Conservation (phyloP, 2,888 invertebrate species). For the Epicampocera succincta region DNA sequence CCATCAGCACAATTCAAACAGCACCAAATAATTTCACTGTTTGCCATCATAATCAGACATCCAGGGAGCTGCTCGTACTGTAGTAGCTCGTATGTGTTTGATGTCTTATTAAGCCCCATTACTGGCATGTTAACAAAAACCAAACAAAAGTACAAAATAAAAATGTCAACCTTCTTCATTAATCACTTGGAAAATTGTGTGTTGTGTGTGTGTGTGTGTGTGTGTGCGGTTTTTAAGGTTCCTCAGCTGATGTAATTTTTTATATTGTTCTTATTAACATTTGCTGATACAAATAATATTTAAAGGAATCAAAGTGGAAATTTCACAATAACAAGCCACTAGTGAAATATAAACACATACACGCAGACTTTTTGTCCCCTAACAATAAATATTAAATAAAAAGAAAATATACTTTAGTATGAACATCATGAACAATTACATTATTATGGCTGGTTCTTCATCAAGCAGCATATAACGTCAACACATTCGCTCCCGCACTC, state of each 20-base stretch:
- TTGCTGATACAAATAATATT: background rate
- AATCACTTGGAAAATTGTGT: constrained; percentile 21
- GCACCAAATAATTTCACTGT: background rate
- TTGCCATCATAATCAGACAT: constrained; percentile 1
- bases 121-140: constrained; percentile 7
- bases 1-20: no score
- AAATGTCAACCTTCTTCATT: constrained; percentile 32
- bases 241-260: no score
- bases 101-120: constrained; percentile 28
- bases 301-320: constrained; percentile 36
- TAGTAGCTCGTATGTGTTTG: background rate
- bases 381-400: constrained; percentile 11
- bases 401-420: background rate
- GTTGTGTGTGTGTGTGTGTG: background rate
- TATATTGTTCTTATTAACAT: no score
- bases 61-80: background rate
- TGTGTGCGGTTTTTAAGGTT: background rate
- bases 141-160: background rate
- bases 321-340: no score
- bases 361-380: background rate
- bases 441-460: constrained; percentile 22
- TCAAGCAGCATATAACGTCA: background rate
- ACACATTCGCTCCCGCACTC: background rate
- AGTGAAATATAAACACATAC: background rate
- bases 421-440: constrained; percentile 27